Percentiles rank a stretch among this genome's conserved stretches.
These are phyloP conservation scores for Lumbricus terrestris DNA, from an alignment of 2,888 invertebrate species.

Conservation along the genomic window DNA sequence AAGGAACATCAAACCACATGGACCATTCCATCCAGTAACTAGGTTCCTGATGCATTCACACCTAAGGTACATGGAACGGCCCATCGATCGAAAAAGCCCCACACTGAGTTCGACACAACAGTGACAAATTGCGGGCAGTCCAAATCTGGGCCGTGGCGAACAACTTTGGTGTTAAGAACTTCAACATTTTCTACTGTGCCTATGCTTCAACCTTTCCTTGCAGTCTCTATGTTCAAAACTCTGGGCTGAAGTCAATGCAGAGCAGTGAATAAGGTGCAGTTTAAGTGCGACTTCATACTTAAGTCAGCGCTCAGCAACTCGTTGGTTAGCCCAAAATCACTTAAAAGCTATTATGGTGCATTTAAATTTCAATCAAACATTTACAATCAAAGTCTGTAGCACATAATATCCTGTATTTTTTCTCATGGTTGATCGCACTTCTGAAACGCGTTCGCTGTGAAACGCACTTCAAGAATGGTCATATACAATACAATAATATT, in stretches of 20 bases:
- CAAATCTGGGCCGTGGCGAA: not conserved
- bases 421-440: too few relatives aligned
- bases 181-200: not conserved
- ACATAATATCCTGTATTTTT: too few relatives aligned
- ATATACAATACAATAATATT: too few relatives aligned
- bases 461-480: too few relatives aligned
- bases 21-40: too few relatives aligned
- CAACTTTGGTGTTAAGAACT: not conserved
- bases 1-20: not conserved
- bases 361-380: not conserved
- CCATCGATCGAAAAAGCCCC: not conserved
- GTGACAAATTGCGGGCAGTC: not conserved
- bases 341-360: not conserved
- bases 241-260: not conserved
- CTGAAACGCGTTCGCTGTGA: too few relatives aligned
- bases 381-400: not conserved
- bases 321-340: not conserved
- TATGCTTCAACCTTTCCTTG: not conserved
- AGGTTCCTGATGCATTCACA: too few relatives aligned
- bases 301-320: not conserved
- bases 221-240: not conserved
- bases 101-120: not conserved
- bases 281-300: not conserved
- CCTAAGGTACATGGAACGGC: not conserved
- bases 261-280: not conserved